Conservation (phyloP, 2,113 vertebrate genomes). For the Chascanopsetta lugubris region DNA sequence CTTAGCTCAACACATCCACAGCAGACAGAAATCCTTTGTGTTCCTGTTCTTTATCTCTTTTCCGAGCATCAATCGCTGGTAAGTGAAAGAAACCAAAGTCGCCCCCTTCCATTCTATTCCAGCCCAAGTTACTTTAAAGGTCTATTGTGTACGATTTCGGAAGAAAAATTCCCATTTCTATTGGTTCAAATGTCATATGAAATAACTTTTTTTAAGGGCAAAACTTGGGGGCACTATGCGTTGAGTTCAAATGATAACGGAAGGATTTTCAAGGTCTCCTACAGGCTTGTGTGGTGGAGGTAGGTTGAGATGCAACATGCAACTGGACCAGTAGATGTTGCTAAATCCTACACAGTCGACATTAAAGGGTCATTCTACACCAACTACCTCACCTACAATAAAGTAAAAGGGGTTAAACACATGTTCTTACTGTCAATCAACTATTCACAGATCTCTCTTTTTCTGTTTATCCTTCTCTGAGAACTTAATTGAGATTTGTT, state of each 20-base stretch:
- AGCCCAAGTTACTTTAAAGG: neutral
- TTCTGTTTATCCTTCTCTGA: neutral
- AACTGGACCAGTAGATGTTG: too few relatives aligned
- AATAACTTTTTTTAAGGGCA: too few relatives aligned
- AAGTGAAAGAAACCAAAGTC: neutral
- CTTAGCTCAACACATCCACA: conserved; percentile 31
- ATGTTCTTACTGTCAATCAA: neutral
- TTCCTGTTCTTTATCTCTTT: neutral
- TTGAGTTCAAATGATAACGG: too few relatives aligned
- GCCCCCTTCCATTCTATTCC: neutral
- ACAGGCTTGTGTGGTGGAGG: too few relatives aligned
- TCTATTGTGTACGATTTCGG: too few relatives aligned
- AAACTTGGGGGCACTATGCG: too few relatives aligned
- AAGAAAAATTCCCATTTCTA: too few relatives aligned
- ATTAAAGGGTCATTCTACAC: neutral
- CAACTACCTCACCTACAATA: neutral
- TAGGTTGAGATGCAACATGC: too few relatives aligned
- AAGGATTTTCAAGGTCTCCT: too few relatives aligned
- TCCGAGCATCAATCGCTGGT: conserved; percentile 1
- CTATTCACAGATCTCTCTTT: too few relatives aligned
- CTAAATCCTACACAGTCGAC: too few relatives aligned
- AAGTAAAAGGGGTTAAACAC: neutral
- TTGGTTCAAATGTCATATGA: too few relatives aligned
- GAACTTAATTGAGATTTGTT: neutral
- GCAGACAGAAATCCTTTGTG: conserved; percentile 3